Evolutionary conservation across 64 coral and sea anemone genomes (phyloP).

Genomic region (Stichodactyla helianthus): DNA sequence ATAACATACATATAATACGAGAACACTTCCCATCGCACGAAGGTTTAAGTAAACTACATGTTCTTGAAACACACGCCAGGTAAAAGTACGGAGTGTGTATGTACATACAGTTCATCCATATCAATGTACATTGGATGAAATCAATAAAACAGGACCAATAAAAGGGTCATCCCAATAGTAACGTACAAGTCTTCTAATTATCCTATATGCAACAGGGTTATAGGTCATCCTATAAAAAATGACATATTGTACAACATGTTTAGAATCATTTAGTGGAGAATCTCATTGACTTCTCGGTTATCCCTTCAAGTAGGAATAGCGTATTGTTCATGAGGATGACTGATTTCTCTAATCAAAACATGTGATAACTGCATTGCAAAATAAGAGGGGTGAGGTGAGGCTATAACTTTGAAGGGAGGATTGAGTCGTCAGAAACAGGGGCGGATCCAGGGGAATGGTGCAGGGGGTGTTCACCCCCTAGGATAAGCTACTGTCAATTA

Average conservation of each 20-base stretch:
- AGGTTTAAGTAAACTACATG: neutral
- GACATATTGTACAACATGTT: neutral
- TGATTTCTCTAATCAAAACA: too few relatives aligned
- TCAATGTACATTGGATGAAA: neutral
- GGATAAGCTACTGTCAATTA: too few relatives aligned
- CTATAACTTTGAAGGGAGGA: too few relatives aligned
- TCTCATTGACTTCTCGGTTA: neutral
- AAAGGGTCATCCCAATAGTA: neutral
- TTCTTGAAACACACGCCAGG: neutral
- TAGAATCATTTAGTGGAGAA: neutral
- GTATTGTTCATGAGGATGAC: neutral
- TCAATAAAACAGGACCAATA: neutral
- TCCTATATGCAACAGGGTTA: neutral
- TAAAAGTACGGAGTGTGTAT: neutral
- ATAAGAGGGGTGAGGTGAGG: too few relatives aligned
- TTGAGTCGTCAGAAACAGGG: too few relatives aligned
- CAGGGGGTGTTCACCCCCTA: too few relatives aligned
- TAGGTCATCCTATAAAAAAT: conserved; percentile 15
- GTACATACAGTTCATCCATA: neutral
- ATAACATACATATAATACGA: neutral
- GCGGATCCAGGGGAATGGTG: too few relatives aligned
- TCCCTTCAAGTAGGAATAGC: too few relatives aligned
- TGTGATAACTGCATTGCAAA: too few relatives aligned
- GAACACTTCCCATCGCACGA: neutral
- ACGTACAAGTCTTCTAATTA: neutral